These are phyloP conservation scores for Aporrectodea caliginosa DNA, from an alignment of 1,140 invertebrate genomes.

Conservation along the genomic window DNA sequence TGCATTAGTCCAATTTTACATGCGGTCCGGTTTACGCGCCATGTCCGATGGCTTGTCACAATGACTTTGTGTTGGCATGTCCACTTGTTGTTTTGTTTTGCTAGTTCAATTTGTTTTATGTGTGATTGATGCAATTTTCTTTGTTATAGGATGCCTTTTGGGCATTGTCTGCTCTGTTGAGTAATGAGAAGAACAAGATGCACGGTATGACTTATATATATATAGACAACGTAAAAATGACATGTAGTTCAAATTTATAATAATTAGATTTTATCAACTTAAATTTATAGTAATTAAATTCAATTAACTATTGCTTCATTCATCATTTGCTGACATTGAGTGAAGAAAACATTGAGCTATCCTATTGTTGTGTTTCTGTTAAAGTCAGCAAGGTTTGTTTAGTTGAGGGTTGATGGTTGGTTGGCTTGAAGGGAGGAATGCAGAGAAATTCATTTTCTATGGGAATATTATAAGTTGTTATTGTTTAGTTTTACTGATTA, in stretches of 20 bases:
- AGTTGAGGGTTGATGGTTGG: no score
- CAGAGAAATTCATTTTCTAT: background rate
- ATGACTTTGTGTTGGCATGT: background rate
- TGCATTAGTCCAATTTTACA: background rate
- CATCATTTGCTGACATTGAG: background rate
- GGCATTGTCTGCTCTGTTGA: conserved; percentile 87
- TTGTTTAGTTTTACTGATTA: background rate
- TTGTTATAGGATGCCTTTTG: conserved; percentile 80
- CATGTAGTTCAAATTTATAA: background rate
- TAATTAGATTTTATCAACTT: conserved; percentile 4
- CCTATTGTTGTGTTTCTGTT: background rate
- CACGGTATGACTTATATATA: conserved; percentile 67
- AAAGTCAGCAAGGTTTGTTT: no score
- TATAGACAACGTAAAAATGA: background rate
- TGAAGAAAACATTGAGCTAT: background rate
- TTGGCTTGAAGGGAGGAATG: no score
- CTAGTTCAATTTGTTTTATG: background rate
- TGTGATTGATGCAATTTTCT: background rate
- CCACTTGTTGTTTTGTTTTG: background rate
- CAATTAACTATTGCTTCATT: background rate
- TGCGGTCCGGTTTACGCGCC: background rate
- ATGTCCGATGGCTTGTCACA: background rate
- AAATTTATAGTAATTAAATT: background rate
- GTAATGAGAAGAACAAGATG: conserved; percentile 90
- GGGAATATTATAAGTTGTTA: background rate